Percentiles rank a stretch among this genome's conserved stretches.
Evolutionary conservation across 2,797 vertebrate genomes (phyloP).

Genomic region (Bradypus variegatus): DNA sequence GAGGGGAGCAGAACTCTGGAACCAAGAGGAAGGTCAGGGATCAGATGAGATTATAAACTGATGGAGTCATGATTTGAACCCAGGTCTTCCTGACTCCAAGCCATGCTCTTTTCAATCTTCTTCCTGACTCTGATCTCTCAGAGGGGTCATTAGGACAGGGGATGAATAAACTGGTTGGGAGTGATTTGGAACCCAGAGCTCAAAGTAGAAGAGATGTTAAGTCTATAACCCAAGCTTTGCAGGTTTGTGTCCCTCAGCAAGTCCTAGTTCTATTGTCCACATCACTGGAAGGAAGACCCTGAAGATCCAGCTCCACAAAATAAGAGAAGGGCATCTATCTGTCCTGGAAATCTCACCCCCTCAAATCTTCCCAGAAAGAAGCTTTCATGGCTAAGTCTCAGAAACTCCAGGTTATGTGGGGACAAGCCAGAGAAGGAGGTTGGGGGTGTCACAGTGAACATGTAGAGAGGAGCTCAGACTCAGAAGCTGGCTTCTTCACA

Average conservation of each 20-base stretch:
- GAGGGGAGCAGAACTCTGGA: background rate
- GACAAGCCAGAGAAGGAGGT: background rate
- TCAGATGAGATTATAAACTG: background rate
- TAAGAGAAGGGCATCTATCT: background rate
- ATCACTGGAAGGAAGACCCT: background rate
- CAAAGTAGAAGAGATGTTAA: background rate
- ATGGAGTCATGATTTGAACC: background rate
- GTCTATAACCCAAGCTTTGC: background rate
- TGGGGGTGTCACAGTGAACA: background rate
- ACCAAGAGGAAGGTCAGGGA: background rate
- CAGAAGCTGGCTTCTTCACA: background rate
- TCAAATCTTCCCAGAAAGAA: background rate
- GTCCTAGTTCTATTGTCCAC: background rate
- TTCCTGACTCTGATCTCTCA: background rate
- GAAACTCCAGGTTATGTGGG: background rate
- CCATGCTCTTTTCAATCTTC: background rate
- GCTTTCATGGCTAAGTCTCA: background rate
- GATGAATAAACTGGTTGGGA: background rate
- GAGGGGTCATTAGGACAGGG: background rate
- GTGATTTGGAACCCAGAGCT: background rate
- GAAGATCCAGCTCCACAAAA: background rate
- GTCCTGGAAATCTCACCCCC: background rate
- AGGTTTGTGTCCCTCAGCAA: background rate
- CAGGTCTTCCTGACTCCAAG: background rate
- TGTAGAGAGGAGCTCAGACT: background rate